These are phyloP conservation scores for Synodontis membranacea DNA, from an alignment of 2,113 vertebrate species.

Conservation along the genomic window DNA sequence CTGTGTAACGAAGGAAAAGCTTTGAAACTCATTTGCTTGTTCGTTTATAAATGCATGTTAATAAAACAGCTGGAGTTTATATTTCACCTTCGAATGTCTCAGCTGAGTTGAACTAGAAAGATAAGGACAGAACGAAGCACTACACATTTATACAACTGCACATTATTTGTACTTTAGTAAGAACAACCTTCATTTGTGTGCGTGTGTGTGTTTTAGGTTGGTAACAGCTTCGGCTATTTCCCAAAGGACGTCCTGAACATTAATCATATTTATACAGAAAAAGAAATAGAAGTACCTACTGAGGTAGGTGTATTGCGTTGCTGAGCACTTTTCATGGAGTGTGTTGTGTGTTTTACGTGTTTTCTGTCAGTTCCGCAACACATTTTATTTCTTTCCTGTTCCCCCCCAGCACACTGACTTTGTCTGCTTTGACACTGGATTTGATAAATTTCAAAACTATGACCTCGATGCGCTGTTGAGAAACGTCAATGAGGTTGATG, in stretches of 20 bases:
- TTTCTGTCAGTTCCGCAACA: too few relatives aligned
- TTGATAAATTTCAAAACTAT: conserved; percentile 86
- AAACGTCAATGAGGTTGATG: conserved; percentile 42
- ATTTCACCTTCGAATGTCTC: neutral
- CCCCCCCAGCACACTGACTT: conserved; percentile 90
- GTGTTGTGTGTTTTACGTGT: too few relatives aligned
- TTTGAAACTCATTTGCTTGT: neutral
- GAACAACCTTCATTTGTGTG: neutral
- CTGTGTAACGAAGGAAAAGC: neutral
- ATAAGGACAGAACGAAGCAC: neutral
- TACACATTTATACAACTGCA: neutral
- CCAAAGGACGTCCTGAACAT: conserved; percentile 87
- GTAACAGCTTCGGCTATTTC: conserved; percentile 91
- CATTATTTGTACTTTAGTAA: neutral
- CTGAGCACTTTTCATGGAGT: neutral
- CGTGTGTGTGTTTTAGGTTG: conserved; percentile 75
- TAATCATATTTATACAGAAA: conserved; percentile 82
- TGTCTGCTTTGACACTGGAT: conserved; percentile 89
- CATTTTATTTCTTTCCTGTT: neutral
- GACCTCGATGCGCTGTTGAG: conserved; percentile 81
- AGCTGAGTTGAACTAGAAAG: neutral
- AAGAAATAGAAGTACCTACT: conserved; percentile 82
- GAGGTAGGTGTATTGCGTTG: conserved; percentile 76
- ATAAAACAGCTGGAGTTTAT: neutral
- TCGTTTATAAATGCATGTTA: neutral